Percentiles rank a stretch among this genome's conserved stretches.
Evolutionary conservation across 2,797 vertebrate species (phyloP).

Genomic region (Gallirallus australis): DNA sequence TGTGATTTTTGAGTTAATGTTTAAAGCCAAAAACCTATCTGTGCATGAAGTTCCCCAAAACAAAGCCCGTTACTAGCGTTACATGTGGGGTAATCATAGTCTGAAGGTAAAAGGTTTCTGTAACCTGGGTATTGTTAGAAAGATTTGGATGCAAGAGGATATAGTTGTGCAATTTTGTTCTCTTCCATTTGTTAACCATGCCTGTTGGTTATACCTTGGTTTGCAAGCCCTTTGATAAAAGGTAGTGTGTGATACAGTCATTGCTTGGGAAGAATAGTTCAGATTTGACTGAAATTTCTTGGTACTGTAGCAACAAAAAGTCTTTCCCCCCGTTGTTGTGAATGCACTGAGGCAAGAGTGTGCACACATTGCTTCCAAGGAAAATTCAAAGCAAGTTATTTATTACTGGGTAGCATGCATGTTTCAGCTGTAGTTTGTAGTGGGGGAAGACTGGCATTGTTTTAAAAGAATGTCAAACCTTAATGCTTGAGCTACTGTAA

Average conservation of each 20-base stretch:
- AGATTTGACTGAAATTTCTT: not conserved
- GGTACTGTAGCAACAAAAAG: not conserved
- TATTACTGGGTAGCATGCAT: conserved; percentile 4
- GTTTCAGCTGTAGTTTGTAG: not conserved
- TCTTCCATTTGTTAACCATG: fast-evolving
- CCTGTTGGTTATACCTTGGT: not conserved
- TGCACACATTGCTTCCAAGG: not conserved
- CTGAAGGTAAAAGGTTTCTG: not conserved
- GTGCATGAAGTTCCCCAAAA: not conserved
- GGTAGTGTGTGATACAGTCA: not conserved
- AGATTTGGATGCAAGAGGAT: fast-evolving
- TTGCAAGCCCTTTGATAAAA: not conserved
- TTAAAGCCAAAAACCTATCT: not conserved
- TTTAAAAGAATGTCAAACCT: not conserved
- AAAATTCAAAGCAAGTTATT: not conserved
- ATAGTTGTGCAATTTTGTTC: not conserved
- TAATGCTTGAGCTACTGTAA: not conserved
- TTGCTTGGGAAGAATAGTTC: not conserved
- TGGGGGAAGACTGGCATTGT: not conserved
- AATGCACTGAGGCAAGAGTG: not conserved
- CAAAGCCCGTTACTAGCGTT: not conserved
- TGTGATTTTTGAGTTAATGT: conserved; percentile 3
- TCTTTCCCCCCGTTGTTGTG: not conserved
- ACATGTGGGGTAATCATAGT: not conserved
- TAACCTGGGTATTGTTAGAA: not conserved